Conservation (phyloP, 2,113 vertebrate genomes). For the Marmota monax region DNA sequence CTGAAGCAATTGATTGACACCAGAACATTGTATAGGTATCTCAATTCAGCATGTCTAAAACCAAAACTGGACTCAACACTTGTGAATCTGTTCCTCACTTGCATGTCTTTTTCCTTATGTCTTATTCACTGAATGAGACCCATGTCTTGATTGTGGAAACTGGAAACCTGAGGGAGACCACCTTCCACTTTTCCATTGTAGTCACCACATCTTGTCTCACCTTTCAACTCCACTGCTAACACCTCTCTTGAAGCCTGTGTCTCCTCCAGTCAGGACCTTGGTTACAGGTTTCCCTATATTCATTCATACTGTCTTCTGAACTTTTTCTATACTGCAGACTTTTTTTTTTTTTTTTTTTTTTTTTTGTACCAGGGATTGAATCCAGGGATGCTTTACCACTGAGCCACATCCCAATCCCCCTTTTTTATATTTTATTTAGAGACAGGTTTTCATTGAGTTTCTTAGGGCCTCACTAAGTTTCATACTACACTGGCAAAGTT, state of each 20-base stretch:
- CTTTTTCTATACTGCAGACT: not conserved
- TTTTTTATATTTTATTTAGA: too few species aligned
- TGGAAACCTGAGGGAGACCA: not conserved
- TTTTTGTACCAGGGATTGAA: too few species aligned
- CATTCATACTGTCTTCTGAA: not conserved
- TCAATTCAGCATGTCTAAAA: not conserved
- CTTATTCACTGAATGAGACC: not conserved
- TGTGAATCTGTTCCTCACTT: not conserved
- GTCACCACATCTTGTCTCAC: not conserved
- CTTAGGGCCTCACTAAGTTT: too few species aligned
- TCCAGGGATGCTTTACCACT: too few species aligned
- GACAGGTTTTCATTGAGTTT: too few species aligned
- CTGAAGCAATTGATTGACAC: not conserved
- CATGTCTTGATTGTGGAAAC: not conserved
- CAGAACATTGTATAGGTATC: not conserved
- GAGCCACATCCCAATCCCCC: too few species aligned
- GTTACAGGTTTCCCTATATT: not conserved
- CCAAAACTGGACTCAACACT: not conserved
- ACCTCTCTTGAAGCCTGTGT: not conserved
- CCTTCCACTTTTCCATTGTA: not conserved
- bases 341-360: too few species aligned
- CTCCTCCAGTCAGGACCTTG: not conserved
- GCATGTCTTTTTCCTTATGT: not conserved
- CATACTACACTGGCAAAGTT: too few species aligned
- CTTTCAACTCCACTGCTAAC: not conserved